phyloP scores from a whole-genome alignment of 2,888 invertebrate genomes.

The Fragum sueziense region DNA sequence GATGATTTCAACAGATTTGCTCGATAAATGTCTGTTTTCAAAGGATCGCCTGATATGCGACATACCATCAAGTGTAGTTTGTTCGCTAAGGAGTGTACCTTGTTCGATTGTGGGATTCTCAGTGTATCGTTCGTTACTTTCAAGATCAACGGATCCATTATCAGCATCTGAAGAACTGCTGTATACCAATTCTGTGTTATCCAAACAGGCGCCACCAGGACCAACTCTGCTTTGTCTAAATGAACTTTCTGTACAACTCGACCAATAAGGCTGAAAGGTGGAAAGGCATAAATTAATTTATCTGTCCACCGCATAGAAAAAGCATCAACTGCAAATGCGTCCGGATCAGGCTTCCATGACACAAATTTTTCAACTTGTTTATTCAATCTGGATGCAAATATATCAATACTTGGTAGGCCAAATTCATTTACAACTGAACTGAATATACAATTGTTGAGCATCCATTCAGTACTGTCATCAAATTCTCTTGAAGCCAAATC shows the following conservation, averaged over 20 bases:
- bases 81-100: too few relatives aligned
- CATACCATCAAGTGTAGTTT: too few relatives aligned
- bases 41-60: slow-evolving; percentile 52
- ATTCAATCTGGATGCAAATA: slow-evolving; percentile 43
- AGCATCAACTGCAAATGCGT: slow-evolving; percentile 35
- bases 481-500: too few relatives aligned
- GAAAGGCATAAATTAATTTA: slow-evolving; percentile 33
- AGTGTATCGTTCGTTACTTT: too few relatives aligned
- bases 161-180: too few relatives aligned
- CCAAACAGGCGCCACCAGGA: slow-evolving; percentile 36
- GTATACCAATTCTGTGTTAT: too few relatives aligned
- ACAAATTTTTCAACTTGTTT: slow-evolving; percentile 22
- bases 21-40: slow-evolving; percentile 39
- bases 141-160: too few relatives aligned
- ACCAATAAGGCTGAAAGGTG: slow-evolving; percentile 38
- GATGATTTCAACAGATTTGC: slow-evolving; percentile 38
- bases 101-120: too few relatives aligned
- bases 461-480: too few relatives aligned
- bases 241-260: slow-evolving; percentile 38
- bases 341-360: slow-evolving; percentile 16
- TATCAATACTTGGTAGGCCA: slow-evolving; percentile 16
- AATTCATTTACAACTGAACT: neutral
- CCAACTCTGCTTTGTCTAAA: slow-evolving; percentile 27
- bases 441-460: slow-evolving; percentile 28
- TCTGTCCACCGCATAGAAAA: slow-evolving; percentile 31